phyloP scores from a whole-genome alignment of 2,113 vertebrate genomes.

The Pao palembangensis region DNA sequence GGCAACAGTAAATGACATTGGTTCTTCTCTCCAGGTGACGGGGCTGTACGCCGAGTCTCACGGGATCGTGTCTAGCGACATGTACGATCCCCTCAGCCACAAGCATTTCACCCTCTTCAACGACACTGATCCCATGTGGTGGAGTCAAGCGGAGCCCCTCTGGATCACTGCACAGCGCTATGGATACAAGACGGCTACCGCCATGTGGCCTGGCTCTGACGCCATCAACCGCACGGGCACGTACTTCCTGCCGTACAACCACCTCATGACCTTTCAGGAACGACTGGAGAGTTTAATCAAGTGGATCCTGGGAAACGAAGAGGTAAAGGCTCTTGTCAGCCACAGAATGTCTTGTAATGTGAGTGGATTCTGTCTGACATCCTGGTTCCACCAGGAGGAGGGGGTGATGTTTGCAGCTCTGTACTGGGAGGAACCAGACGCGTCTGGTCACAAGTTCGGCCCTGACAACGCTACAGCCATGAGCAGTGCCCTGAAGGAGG shows the following conservation, averaged over 20 bases:
- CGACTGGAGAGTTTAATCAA: constrained; percentile 75
- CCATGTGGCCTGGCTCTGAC: constrained; percentile 94
- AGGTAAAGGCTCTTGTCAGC: constrained; percentile 27
- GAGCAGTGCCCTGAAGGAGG: constrained; percentile 74
- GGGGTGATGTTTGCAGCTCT: constrained; percentile 78
- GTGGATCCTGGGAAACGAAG: constrained; percentile 73
- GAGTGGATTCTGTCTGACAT: neutral
- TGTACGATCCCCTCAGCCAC: constrained; percentile 81
- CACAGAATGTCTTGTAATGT: neutral
- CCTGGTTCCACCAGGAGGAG: constrained; percentile 32
- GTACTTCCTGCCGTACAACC: constrained; percentile 79
- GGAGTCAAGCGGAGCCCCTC: constrained; percentile 85
- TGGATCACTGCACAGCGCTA: constrained; percentile 85
- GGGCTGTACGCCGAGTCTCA: constrained; percentile 94
- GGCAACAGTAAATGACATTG: neutral
- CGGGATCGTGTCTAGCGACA: constrained; percentile 85
- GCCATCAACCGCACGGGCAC: constrained; percentile 73
- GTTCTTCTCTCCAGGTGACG: constrained; percentile 71
- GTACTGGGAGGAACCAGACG: constrained; percentile 94
- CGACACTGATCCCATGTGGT: constrained; percentile 85
- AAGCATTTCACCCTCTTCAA: constrained; percentile 73
- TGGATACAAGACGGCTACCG: constrained; percentile 81
- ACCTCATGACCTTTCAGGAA: constrained; percentile 73
- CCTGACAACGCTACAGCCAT: constrained; percentile 81
- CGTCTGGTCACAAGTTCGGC: constrained; percentile 82